phyloP scores from a whole-genome alignment of 2,797 vertebrate genomes.

The Erethizon dorsatum region DNA sequence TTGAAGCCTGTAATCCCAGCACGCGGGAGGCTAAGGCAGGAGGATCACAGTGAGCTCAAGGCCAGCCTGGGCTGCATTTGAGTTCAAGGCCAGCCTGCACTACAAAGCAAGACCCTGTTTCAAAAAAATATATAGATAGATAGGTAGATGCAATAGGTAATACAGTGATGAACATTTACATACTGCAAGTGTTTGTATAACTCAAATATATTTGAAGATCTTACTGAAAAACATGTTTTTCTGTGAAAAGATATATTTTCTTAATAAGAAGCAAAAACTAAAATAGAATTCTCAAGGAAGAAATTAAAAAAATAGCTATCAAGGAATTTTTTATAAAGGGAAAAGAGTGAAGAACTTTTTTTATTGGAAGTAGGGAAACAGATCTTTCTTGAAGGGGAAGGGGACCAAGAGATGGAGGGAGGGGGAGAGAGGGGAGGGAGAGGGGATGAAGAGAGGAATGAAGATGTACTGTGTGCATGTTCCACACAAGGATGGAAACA shows the following conservation, averaged over 20 bases:
- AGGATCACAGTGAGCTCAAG: too few relatives aligned
- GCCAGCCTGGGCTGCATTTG: too few relatives aligned
- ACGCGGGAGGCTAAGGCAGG: too few relatives aligned
- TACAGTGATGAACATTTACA: neutral
- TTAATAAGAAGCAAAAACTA: neutral
- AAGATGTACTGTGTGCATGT: too few relatives aligned
- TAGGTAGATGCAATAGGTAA: too few relatives aligned
- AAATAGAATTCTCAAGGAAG: neutral
- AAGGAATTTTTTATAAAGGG: conserved; percentile 34
- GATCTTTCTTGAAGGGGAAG: too few relatives aligned
- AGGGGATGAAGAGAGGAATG: neutral
- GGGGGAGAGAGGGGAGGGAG: neutral
- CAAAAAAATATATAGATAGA: too few relatives aligned
- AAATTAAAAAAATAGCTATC: neutral
- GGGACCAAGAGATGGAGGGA: neutral
- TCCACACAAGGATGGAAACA: too few relatives aligned
- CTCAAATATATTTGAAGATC: neutral
- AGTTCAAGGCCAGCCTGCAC: too few relatives aligned
- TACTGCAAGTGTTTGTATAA: neutral
- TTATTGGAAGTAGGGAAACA: neutral
- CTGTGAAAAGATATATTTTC: conserved; percentile 44
- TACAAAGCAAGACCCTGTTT: too few relatives aligned
- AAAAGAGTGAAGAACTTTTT: neutral
- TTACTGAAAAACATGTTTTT: conserved; percentile 1
- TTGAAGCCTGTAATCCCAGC: neutral